A percentile compares a stretch with the other conserved stretches of the same genome.
Conservation (phyloP, 2,888 invertebrate genomes). For the Nemurella pictetii region DNA sequence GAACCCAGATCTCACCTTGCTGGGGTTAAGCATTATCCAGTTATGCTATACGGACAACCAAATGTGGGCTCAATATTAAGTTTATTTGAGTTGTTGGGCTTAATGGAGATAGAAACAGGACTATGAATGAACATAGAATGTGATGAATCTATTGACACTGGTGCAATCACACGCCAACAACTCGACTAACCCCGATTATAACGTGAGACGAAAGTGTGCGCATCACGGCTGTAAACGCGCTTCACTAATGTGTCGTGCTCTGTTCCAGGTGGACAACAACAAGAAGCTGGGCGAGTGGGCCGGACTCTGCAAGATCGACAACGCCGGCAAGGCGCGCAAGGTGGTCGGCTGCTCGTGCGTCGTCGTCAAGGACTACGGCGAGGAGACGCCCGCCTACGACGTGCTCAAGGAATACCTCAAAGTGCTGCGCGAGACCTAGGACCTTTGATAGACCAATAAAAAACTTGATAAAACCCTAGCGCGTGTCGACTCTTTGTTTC, state of each 20-base stretch:
- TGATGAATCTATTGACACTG: too few species aligned
- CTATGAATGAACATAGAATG: too few species aligned
- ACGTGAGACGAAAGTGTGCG: too few species aligned
- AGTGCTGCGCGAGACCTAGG: conserved; percentile 46
- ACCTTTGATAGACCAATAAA: conserved; percentile 40
- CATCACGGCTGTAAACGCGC: too few species aligned
- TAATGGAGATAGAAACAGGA: too few species aligned
- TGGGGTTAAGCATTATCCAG: too few species aligned
- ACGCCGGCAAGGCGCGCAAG: conserved; percentile 98
- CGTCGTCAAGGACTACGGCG: conserved; percentile 97
- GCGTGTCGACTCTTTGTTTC: not conserved
- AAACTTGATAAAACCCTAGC: conserved; percentile 32
- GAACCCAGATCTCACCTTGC: too few species aligned
- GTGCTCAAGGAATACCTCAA: conserved; percentile 94
- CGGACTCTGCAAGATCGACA: conserved; percentile 98
- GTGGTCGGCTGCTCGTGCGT: conserved; percentile 98
- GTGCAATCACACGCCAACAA: too few species aligned
- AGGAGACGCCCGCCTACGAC: conserved; percentile 94
- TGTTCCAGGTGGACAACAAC: conserved; percentile 95
- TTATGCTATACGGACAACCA: too few species aligned
- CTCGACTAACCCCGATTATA: too few species aligned
- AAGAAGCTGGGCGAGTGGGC: conserved; percentile 99
- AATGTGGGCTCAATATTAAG: too few species aligned
- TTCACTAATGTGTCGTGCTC: conserved; percentile 52
- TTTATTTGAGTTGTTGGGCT: too few species aligned